Evolutionary conservation across 2,113 vertebrate genomes (phyloP).

Genomic region (Cephalopterus ornatus): DNA sequence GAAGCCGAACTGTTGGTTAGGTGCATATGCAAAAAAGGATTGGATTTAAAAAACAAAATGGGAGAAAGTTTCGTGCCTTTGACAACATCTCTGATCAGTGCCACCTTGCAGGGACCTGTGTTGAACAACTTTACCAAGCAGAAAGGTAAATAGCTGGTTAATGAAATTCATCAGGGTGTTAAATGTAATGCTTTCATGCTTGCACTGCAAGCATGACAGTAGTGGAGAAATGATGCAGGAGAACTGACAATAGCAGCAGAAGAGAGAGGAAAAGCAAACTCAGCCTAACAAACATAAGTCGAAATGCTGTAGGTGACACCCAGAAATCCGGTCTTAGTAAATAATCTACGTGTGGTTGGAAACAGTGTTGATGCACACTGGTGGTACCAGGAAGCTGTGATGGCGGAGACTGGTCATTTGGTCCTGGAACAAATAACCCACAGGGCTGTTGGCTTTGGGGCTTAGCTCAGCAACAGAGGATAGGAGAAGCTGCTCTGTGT

Average conservation of each 20-base stretch:
- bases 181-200: neutral
- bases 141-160: neutral
- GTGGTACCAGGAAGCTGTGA: neutral
- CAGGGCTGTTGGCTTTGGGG: neutral
- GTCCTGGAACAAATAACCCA: neutral
- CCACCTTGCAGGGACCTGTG: neutral
- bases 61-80: neutral
- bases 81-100: neutral
- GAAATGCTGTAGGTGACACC: neutral
- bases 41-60: neutral
- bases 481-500: neutral
- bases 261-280: neutral
- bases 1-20: neutral
- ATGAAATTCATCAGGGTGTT: neutral
- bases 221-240: neutral
- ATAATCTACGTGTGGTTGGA: fast-evolving
- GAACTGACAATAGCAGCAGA: neutral
- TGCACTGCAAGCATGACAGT: neutral
- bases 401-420: neutral
- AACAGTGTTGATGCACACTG: neutral
- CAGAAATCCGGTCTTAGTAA: neutral
- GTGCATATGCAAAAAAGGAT: neutral
- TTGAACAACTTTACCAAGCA: neutral
- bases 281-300: neutral
- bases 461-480: neutral